Conservation (phyloP, 2,113 vertebrate species). For the Saguinus midas region DNA sequence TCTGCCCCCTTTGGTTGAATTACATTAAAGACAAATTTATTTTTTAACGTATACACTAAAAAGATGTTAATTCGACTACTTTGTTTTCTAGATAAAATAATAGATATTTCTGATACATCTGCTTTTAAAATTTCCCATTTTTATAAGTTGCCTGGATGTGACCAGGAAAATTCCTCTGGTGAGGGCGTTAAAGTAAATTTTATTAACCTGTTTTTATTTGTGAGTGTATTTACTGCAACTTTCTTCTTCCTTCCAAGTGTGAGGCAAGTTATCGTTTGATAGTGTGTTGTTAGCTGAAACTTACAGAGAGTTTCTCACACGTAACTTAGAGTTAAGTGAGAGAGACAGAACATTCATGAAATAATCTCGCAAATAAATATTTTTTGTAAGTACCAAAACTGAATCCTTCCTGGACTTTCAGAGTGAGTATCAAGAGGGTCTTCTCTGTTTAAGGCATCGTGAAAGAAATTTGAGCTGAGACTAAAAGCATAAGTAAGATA, state of each 20-base stretch:
- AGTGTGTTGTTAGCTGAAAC: neutral
- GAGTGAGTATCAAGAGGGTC: neutral
- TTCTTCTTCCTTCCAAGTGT: neutral
- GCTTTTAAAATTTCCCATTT: neutral
- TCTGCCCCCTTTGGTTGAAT: slow-evolving; percentile 49
- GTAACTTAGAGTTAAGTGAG: neutral
- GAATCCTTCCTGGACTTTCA: neutral
- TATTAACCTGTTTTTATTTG: slow-evolving; percentile 14
- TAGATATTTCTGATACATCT: neutral
- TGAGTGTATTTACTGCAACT: neutral
- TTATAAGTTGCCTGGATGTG: slow-evolving; percentile 32
- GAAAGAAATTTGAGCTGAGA: neutral
- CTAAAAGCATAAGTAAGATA: neutral
- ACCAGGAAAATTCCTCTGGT: neutral
- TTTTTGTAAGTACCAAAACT: neutral
- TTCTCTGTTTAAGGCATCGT: neutral
- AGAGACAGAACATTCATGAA: neutral
- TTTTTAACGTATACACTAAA: neutral
- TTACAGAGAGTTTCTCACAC: neutral
- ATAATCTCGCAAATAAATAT: neutral
- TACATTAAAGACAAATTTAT: slow-evolving; percentile 34
- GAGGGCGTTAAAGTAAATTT: slow-evolving; percentile 25
- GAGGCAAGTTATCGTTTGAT: neutral
- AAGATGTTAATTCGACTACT: neutral
- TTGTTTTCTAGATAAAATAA: slow-evolving; percentile 17